Base-by-base conservation (phyloP, 2,797 vertebrate genomes). In the Sebastiscus tertius region DNA sequence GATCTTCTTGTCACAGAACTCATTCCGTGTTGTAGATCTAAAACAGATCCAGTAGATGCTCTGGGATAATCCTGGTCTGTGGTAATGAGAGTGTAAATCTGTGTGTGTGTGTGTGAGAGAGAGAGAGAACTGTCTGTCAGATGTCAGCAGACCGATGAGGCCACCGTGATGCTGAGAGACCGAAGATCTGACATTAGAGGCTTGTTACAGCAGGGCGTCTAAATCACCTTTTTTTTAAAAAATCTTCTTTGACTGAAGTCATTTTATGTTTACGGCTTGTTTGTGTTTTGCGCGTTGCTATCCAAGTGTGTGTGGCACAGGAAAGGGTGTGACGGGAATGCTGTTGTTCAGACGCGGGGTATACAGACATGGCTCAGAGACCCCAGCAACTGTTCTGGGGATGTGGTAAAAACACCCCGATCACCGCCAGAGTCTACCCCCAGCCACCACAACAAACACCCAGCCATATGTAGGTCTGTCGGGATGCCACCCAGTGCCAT, bases 361-460 rank as follows among this genome's bases (percentile, higher is more conserved):
- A 46, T 65, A 81, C 20, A 91, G 88, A 88, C 84, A 80, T 78
- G 74, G 87, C 79, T 90, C 83, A 75, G 77, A 89, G 87, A 89
- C 84, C 84, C 86, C 20, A 27, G 59, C 77, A 78, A 84, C 86
- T 84, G 83, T 79, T 89, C 78, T 90, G 87, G 42, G 88, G 92
- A 92, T 92, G 92, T 90, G 89, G 92, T 92, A 75, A 89, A 70
- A 91, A 90, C 88, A 91, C 86, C 81, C 85, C 63, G 66, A 75
- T 89, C 85, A 72, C 81, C 65, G 24, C 85, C 73, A 90, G 77
- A 85, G 63, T 83, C 80, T 79, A 59, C 77, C 84, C 85, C 75
- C 78, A 87, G 81, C 77, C 81, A 87, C 92, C 92, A 94, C 93
- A 94, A 91, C 89, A 94, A 92, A 92, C 89, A 91, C 72, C 24